These are phyloP conservation scores for Platalea minor DNA, from an alignment of 2,797 vertebrate genomes.

Conservation along the genomic window DNA sequence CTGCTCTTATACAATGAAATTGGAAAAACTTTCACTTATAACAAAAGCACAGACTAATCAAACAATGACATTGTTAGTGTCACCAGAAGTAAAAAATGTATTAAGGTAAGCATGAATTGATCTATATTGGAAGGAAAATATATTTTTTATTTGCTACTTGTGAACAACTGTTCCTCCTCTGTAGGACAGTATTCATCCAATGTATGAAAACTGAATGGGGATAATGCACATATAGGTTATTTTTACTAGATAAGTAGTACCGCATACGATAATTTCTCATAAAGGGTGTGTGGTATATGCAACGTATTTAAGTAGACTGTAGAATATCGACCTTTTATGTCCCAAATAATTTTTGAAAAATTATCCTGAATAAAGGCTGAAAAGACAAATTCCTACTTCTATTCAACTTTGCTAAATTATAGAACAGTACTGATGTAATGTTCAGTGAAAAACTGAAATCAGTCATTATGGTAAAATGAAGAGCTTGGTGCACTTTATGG, in stretches of 20 bases:
- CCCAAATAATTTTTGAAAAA: background rate
- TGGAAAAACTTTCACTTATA: background rate
- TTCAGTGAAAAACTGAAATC: background rate
- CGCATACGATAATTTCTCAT: background rate
- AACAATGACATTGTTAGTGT: background rate
- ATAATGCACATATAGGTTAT: background rate
- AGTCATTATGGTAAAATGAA: background rate
- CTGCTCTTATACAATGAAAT: background rate
- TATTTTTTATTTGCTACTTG: background rate
- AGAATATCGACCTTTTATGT: background rate
- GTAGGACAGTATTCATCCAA: background rate
- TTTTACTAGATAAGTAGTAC: background rate
- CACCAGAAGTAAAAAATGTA: background rate
- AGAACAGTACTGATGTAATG: background rate
- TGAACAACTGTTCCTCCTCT: background rate
- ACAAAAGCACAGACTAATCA: background rate
- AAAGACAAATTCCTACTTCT: background rate
- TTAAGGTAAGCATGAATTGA: accelerated
- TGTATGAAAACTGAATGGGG: background rate
- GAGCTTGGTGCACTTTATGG: accelerated
- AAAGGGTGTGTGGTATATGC: background rate
- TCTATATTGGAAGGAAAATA: background rate
- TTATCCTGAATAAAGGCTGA: background rate
- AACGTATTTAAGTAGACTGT: background rate
- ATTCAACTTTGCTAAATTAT: background rate